Conservation (phyloP, 30 jellyfish, hydroid and myxozoan genomes). For the Aurelia aurita region DNA sequence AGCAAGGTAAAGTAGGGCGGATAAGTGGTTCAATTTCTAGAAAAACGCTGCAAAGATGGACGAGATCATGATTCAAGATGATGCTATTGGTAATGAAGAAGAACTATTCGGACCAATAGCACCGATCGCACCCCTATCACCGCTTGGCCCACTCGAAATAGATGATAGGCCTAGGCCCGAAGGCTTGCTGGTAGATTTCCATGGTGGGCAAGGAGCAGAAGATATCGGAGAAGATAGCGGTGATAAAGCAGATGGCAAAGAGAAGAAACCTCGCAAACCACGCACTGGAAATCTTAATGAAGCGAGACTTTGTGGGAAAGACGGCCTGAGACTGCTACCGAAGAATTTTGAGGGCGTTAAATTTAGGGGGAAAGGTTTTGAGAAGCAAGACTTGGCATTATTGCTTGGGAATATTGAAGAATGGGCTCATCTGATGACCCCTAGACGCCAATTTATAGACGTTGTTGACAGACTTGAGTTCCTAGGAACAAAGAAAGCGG, state of each 20-base stretch:
- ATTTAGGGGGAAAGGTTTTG: slow-evolving; percentile 52
- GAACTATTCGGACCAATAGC: slow-evolving; percentile 33
- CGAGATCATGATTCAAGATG: slow-evolving; percentile 16
- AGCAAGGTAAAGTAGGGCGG: too few species aligned
- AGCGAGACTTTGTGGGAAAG: slow-evolving; percentile 42
- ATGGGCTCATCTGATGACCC: slow-evolving; percentile 59
- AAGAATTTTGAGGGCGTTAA: slow-evolving; percentile 10
- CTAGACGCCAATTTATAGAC: slow-evolving; percentile 45
- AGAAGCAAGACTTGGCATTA: slow-evolving; percentile 41
- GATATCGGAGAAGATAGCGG: neutral
- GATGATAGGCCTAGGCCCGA: slow-evolving; percentile 39
- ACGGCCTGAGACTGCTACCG: slow-evolving; percentile 37
- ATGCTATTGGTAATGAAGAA: slow-evolving; percentile 29
- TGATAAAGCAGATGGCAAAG: slow-evolving; percentile 3
- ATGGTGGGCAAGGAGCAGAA: slow-evolving; percentile 5
- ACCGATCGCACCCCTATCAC: slow-evolving; percentile 63
- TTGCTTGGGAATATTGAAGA: slow-evolving; percentile 35
- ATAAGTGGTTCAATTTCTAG: neutral
- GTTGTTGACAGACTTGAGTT: slow-evolving; percentile 47
- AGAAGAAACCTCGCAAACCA: slow-evolving; percentile 23
- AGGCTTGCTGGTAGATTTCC: slow-evolving; percentile 9
- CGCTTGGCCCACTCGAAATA: slow-evolving; percentile 31
- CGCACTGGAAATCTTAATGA: slow-evolving; percentile 16
- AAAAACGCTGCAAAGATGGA: slow-evolving; percentile 16
- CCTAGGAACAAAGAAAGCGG: slow-evolving; percentile 15